Conservation (phyloP, 2,113 vertebrate species). For the Formicarius rufipectus region DNA sequence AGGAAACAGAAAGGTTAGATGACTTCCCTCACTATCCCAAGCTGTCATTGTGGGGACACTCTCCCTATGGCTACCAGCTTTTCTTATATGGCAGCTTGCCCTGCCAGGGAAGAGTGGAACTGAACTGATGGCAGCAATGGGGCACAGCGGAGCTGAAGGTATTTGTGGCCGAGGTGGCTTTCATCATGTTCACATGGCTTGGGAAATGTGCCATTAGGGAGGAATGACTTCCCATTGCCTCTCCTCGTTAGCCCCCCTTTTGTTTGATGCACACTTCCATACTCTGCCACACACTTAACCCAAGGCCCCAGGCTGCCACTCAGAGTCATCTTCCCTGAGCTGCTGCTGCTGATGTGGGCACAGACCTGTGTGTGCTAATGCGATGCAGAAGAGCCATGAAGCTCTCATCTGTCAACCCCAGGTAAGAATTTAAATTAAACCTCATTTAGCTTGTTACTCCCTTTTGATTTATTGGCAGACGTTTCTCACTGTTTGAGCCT, state of each 20-base stretch:
- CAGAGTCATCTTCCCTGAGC: background rate
- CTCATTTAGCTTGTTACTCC: constrained; percentile 66
- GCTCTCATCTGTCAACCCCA: constrained; percentile 42
- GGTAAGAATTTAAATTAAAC: constrained; percentile 71
- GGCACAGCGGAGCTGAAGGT: background rate
- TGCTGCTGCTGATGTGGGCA: background rate
- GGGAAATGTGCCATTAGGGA: background rate
- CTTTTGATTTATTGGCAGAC: constrained; percentile 75
- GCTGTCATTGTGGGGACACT: background rate
- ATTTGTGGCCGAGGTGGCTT: background rate
- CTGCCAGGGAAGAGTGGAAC: background rate
- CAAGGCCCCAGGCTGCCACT: background rate
- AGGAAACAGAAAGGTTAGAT: background rate
- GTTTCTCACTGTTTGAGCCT: constrained; percentile 68
- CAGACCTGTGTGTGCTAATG: background rate
- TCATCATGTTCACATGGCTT: background rate
- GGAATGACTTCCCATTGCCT: background rate
- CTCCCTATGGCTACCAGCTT: background rate
- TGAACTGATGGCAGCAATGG: background rate
- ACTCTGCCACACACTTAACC: rapidly evolving
- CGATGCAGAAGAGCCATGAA: background rate
- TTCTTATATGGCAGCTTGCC: background rate
- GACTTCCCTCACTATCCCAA: background rate
- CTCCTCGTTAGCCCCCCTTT: background rate
- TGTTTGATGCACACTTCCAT: rapidly evolving